Base-by-base conservation (phyloP, 2,797 vertebrate genomes). In the Tapera naevia region DNA sequence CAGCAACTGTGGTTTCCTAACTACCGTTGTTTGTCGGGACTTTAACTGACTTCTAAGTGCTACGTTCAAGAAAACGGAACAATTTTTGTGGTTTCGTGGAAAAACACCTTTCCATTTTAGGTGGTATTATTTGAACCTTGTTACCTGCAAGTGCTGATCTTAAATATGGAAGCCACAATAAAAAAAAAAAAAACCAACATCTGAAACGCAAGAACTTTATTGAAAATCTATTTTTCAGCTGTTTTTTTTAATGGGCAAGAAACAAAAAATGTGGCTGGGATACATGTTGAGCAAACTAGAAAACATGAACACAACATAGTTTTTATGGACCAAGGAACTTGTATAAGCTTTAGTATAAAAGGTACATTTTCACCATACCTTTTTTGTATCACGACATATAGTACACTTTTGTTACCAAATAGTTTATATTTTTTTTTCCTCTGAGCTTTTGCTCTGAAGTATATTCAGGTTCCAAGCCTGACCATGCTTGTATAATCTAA, bases 271-370 rank as follows among this genome's bases (percentile, higher is more conserved):
- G 98, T 98, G 98, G 97, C 98, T 98, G 98, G 98, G 97, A 97
- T 98, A 95, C 97, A 98, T 95, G 96, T 97, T 95, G 96, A 97
- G 95, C 95, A 97, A 98, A 97, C 97, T 98, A 98, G 98, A 98
- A 98, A 98, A 98, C 98, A 97, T 98, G 98, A 98, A 98, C 97
- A 97, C 98, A 98, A 99, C 98, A 97, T 99, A 98, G 98, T 99
- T 99, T 99, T 99, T 99, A 99, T 98, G 99, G 99, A 99, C 99
- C 99, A 99, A 99, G 98, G 98, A 99, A 99, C 98, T 99, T 99
- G 98, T 98, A 98, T 99, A 99, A 99, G 99, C 99, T 99, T 99
- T 99, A 99, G 99, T 98, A 97, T 96, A 98, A 99, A 98, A 99
- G 99, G 99, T 99, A 99, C 99, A 99, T 99, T 99, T 99, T 99